Evolutionary conservation across 1,140 invertebrate species (phyloP).

Genomic region (Drosophila kepulauana): DNA sequence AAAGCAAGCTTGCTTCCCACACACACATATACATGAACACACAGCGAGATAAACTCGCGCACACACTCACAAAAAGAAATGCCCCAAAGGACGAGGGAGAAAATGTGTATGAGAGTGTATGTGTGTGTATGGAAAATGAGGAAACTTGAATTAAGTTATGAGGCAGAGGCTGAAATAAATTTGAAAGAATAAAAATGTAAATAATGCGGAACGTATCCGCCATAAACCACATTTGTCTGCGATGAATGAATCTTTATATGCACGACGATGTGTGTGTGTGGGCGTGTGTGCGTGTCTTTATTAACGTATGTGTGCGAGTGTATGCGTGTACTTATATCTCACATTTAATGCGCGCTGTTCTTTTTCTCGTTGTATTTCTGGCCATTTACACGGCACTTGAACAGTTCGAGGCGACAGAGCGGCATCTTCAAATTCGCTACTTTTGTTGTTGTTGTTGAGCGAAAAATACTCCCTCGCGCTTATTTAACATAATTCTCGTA

Average conservation of each 20-base stretch:
- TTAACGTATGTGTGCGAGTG: slow-evolving; percentile 3
- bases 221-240: slow-evolving; percentile 37
- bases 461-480: slow-evolving; percentile 4
- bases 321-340: slow-evolving; percentile 30
- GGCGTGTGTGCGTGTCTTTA: not conserved
- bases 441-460: not conserved
- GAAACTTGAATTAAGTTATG: slow-evolving; percentile 67
- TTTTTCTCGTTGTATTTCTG: slow-evolving; percentile 31
- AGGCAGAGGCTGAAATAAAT: slow-evolving; percentile 60
- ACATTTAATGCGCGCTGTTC: slow-evolving; percentile 62
- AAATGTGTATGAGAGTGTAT: not conserved
- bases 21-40: not conserved
- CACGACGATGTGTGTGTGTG: slow-evolving; percentile 8
- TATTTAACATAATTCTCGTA: slow-evolving; percentile 31
- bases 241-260: slow-evolving; percentile 23
- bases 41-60: slow-evolving; percentile 4
- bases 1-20: slow-evolving; percentile 4
- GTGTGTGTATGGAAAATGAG: slow-evolving; percentile 17
- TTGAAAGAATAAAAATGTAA: slow-evolving; percentile 65
- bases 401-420: not conserved
- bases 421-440: not conserved
- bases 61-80: not conserved
- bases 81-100: slow-evolving; percentile 17
- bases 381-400: slow-evolving; percentile 69
- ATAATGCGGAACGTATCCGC: slow-evolving; percentile 56